These are phyloP conservation scores for Paracanthobrama guichenoti DNA, from an alignment of 2,113 vertebrate species.

Conservation along the genomic window DNA sequence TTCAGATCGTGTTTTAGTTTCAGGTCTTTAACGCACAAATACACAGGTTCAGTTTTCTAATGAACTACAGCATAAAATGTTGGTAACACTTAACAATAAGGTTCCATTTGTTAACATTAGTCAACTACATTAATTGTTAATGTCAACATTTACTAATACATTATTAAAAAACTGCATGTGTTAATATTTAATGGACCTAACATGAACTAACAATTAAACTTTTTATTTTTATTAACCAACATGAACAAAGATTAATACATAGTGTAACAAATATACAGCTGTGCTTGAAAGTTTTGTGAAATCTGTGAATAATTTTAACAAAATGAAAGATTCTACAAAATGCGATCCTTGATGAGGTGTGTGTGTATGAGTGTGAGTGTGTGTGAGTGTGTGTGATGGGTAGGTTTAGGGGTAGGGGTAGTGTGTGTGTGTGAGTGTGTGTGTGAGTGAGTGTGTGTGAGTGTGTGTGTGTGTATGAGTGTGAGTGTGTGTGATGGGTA, in stretches of 20 bases:
- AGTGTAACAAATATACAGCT: background rate
- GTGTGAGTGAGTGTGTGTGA: no score
- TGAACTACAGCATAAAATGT: background rate
- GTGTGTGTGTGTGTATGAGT: no score
- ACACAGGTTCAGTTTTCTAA: background rate
- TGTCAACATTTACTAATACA: background rate
- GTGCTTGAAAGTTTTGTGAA: no score
- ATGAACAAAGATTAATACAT: background rate
- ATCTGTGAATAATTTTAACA: no score
- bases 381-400: no score
- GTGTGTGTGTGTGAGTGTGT: no score
- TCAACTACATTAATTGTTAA: background rate
- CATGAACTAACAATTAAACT: background rate
- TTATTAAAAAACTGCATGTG: background rate
- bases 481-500: no score
- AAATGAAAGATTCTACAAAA: no score
- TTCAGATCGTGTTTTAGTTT: background rate
- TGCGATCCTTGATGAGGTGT: no score
- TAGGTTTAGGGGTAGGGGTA: no score
- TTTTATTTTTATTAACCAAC: background rate
- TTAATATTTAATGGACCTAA: background rate
- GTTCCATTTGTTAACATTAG: background rate
- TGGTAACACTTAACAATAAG: background rate
- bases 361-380: no score
- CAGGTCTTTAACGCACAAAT: background rate